Percentiles rank a stretch among this genome's conserved stretches.
Conservation (phyloP, 2,113 vertebrate species). For the Hemiprocne comata region DNA sequence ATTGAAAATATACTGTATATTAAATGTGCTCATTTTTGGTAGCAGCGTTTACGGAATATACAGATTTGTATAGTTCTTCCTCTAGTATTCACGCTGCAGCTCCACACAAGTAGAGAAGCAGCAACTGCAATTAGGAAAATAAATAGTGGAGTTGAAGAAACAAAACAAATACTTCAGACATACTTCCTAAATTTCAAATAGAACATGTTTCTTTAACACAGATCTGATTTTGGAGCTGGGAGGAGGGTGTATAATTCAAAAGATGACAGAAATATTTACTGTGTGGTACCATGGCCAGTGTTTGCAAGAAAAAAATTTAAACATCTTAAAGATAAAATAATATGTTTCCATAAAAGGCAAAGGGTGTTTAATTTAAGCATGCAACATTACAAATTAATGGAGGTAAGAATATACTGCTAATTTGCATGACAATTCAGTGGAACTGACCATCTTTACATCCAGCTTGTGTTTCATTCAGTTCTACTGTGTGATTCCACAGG, state of each 20-base stretch:
- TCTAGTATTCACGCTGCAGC: not conserved
- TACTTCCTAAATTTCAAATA: not conserved
- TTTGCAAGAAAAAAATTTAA: constrained; percentile 34
- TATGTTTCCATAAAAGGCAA: not conserved
- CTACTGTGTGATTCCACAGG: not conserved
- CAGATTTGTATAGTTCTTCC: not conserved
- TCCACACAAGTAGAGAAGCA: not conserved
- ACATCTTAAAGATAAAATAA: constrained; percentile 39
- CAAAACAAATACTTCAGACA: not conserved
- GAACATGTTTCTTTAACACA: not conserved
- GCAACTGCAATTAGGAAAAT: not conserved
- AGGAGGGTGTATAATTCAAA: not conserved
- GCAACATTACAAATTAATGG: too few species aligned
- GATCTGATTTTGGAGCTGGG: not conserved
- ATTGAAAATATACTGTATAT: not conserved
- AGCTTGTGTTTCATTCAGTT: constrained; percentile 18
- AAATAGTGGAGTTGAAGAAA: not conserved
- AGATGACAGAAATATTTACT: not conserved
- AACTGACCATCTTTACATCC: not conserved
- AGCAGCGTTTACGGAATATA: not conserved
- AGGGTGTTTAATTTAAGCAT: constrained; percentile 10
- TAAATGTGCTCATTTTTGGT: not conserved
- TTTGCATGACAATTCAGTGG: not conserved
- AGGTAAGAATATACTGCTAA: constrained; percentile 50
- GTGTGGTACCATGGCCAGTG: not conserved